phyloP scores from a whole-genome alignment of 2,113 vertebrate species.

The Columbina picui region DNA sequence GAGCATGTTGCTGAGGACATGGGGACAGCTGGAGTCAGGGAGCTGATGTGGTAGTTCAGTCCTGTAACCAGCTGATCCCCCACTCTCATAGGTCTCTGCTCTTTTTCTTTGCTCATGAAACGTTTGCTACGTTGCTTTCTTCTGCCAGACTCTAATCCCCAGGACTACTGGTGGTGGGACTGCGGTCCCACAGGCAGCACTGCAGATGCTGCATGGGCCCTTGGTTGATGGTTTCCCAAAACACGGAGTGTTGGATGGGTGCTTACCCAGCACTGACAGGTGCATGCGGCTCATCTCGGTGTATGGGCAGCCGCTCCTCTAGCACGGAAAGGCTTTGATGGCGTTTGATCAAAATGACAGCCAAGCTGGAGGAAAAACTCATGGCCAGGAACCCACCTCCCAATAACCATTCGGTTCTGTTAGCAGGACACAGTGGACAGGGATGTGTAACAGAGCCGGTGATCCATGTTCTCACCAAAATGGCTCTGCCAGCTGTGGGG shows the following conservation, averaged over 20 bases:
- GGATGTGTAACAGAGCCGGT: accelerated
- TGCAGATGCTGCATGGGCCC: background rate
- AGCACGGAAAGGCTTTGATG: accelerated
- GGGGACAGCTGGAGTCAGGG: background rate
- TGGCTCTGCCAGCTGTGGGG: background rate
- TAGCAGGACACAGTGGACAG: background rate
- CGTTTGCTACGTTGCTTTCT: background rate
- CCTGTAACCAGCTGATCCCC: background rate
- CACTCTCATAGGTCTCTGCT: accelerated
- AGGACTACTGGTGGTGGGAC: background rate
- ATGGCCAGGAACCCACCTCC: accelerated
- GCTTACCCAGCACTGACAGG: background rate
- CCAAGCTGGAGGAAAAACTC: background rate
- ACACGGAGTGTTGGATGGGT: background rate
- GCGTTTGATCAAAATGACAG: accelerated
- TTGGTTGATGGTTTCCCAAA: background rate
- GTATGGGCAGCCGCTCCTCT: background rate
- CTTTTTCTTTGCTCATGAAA: background rate
- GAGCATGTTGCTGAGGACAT: background rate
- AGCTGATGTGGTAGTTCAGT: background rate
- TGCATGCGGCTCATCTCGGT: accelerated
- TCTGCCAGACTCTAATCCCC: background rate
- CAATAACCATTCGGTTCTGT: accelerated
- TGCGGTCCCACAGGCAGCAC: background rate
- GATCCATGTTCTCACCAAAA: accelerated